Conservation (phyloP, 1,140 invertebrate species). For the Procambarus clarkii region DNA sequence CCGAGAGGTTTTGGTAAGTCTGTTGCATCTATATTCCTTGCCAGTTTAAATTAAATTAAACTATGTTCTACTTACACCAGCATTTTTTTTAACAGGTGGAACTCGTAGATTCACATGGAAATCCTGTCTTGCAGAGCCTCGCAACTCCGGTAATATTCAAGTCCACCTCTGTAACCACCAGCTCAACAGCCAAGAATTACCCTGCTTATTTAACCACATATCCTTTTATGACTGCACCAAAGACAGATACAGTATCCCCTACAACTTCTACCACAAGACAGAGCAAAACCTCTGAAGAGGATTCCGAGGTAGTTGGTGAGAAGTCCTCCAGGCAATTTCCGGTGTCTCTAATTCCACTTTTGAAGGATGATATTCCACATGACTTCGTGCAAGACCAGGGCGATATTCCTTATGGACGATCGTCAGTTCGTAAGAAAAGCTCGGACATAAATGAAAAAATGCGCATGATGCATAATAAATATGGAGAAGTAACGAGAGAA, state of each 20-base stretch:
- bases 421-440: background rate
- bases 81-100: slow-evolving; percentile 37
- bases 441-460: background rate
- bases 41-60: too few species aligned
- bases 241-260: background rate
- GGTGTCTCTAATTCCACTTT: background rate
- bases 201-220: background rate
- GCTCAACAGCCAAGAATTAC: background rate
- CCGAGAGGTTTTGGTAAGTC: too few species aligned
- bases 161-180: background rate
- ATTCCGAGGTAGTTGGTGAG: background rate
- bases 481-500: background rate
- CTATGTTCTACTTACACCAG: too few species aligned
- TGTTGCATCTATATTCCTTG: too few species aligned
- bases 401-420: background rate
- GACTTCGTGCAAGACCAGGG: background rate
- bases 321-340: background rate
- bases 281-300: background rate
- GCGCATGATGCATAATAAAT: background rate
- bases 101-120: slow-evolving; percentile 54
- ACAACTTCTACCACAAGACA: background rate
- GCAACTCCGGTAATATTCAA: slow-evolving; percentile 55
- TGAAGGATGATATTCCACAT: background rate
- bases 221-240: background rate
- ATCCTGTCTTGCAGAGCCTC: slow-evolving; percentile 46